Evolutionary conservation across 1,140 invertebrate genomes (phyloP), one percentile per base, ranked within the genome.

Genomic region (Lepidotrigona ventralis): DNA sequence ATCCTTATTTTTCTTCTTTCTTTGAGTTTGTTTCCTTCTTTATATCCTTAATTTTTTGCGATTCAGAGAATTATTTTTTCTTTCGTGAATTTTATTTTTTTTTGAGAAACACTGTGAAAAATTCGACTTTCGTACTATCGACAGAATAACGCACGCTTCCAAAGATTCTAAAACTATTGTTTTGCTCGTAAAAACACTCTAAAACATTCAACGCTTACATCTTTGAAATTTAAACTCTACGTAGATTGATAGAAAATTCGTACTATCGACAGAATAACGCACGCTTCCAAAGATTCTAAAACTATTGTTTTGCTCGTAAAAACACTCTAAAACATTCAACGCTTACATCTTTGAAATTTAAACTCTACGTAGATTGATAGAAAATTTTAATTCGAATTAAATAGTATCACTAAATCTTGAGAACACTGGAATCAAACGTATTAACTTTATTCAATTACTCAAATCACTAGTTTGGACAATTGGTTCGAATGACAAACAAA

Each of bases 161-260:
- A 14, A 66, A 29, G 14, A 21, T 8, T 29, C 1, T 17, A 14
- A 9, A 33, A 66, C 1, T 19, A 17, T 2, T 29, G 5, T 21
- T 2, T 17, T n/a, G 15, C 15, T 66, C 26, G 15, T 4, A 6
- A 8, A 66, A 19, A 66, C 1, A 19, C 3, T n/a, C 1, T 63
- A 9, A 14, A 63, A 26, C 1, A 17, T 63, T 63, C n/a, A 15
- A 8, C 60, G 6, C n/a, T 26, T 26, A 26, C 12, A 63, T 63
- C n/a, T 14, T 0, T 63, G 14, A 0, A 63, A 12, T 2, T 11
- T 12, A 60, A 4, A 60, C 3, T n/a, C 11, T 5, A n/a, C 11
- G n/a, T 60, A 8, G 39, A 46, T 14, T n/a, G 58, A 60, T 11
- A 60, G 11, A 23, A 60, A 60, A 60, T n/a, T 14, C n/a, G n/a